Percentiles rank a stretch among this genome's conserved stretches.
Evolutionary conservation across 2,113 vertebrate species (phyloP).

Genomic region (Sylvilagus bachmani): DNA sequence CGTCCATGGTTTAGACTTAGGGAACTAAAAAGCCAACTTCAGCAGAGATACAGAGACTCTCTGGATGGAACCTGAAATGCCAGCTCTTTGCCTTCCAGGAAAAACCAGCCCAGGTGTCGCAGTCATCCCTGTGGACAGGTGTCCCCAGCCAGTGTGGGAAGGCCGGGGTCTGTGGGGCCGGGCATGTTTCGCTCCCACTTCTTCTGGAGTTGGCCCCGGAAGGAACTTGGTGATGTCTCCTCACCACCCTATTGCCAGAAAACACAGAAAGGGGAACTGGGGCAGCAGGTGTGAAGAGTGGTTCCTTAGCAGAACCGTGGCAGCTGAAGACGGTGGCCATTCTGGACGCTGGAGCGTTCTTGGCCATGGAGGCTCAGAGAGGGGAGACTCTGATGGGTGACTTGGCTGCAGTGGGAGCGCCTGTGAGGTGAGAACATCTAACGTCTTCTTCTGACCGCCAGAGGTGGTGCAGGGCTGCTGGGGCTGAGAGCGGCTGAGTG

Average conservation of each 20-base stretch:
- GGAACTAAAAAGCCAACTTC: neutral
- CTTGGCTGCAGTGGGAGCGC: neutral
- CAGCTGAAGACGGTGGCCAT: neutral
- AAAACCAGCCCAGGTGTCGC: neutral
- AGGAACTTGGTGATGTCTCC: neutral
- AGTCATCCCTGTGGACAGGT: too few relatives aligned
- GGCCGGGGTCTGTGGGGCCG: neutral
- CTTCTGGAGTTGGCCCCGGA: neutral
- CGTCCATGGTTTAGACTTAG: neutral
- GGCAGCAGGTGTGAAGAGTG: neutral
- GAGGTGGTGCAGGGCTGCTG: neutral
- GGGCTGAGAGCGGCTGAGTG: neutral
- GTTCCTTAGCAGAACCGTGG: neutral
- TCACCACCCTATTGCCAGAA: neutral
- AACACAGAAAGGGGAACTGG: neutral
- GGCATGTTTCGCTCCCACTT: too few relatives aligned
- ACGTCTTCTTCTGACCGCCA: rapidly evolving
- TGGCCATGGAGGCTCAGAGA: too few relatives aligned
- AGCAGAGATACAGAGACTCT: neutral
- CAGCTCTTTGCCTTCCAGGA: neutral
- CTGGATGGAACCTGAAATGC: neutral
- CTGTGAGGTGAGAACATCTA: neutral
- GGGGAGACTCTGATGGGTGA: neutral
- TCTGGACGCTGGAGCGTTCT: neutral
- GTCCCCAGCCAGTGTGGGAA: too few relatives aligned